Evolutionary conservation across 1,140 invertebrate genomes (phyloP), one percentile per base, ranked within the genome.

Genomic region (Apolygus lucorum): DNA sequence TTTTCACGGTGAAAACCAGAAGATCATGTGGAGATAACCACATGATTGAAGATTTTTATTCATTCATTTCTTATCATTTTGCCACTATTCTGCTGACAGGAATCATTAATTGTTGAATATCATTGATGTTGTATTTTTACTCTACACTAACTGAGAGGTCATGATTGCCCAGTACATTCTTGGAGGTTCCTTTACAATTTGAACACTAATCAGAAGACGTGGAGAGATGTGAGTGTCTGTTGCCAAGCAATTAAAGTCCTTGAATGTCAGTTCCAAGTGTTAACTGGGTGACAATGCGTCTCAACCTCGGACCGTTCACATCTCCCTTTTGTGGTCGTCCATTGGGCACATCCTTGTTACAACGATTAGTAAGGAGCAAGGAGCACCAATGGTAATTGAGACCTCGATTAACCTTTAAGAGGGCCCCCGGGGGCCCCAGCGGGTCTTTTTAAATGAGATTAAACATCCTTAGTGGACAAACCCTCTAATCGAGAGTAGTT

Each of bases 291-390:
- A 66, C 64, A 66, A 66, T 66, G n/a, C 28, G 13, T 17, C n/a
- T 66, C 64, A 21, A 28, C 64, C n/a, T 66, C 29, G 64, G 8
- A 8, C 22, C 22, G 54, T 4, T 17, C 13, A 34, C 29, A 66
- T 66, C 64, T 29, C 64, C 64, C 64, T 66, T 66, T 66, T 28
- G 27, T 34, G 29, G 64, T 34, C 54, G 13, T 13, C 26, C 64
- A 66, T 66, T 66, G 64, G 64, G 24, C 64, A 66, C 64, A 66
- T 66, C 64, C 64, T 66, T 66, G 13, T 66, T 66, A 66, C 34
- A 66, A 66, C 64, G 64, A 66, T 66, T 66, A 66, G 26, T 66
- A 66, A 66, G 27, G 63, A 64, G 64, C 14, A 28, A 28, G 26
- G 64, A n/a, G 27, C 64, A 29, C 27, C 17, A 66, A 29, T 66